Percentiles rank a stretch among this genome's conserved stretches.
Evolutionary conservation across 2,797 vertebrate species (phyloP).

Genomic region (Acanthis flammea): DNA sequence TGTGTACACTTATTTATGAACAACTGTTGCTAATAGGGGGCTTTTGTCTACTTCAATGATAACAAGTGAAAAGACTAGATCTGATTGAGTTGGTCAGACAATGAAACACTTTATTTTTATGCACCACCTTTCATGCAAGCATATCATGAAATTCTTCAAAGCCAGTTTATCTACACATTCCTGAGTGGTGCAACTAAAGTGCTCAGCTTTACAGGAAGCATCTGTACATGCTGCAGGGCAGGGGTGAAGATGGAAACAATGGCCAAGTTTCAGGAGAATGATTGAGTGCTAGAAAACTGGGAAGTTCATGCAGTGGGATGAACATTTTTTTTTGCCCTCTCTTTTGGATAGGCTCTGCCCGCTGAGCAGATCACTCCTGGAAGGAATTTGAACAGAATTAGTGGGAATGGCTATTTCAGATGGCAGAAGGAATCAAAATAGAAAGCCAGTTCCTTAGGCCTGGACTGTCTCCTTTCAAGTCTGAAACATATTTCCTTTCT

Average conservation of each 20-base stretch:
- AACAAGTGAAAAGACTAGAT: not conserved
- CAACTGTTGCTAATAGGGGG: not conserved
- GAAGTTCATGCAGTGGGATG: slow-evolving; percentile 45
- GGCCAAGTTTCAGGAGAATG: slow-evolving; percentile 65
- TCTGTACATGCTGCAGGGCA: slow-evolving; percentile 72
- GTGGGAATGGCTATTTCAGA: slow-evolving; percentile 56
- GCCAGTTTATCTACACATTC: slow-evolving; percentile 45
- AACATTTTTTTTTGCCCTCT: slow-evolving; percentile 10
- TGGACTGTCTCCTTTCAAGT: slow-evolving; percentile 30
- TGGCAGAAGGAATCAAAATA: slow-evolving; percentile 50
- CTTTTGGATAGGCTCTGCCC: not conserved
- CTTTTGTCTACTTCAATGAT: not conserved
- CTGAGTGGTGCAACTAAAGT: not conserved
- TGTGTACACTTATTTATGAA: not conserved
- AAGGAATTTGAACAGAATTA: slow-evolving; percentile 47
- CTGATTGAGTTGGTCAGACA: not conserved
- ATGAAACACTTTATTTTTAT: not conserved
- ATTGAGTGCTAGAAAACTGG: slow-evolving; percentile 69
- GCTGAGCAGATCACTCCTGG: not conserved
- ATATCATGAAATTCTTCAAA: slow-evolving; percentile 18
- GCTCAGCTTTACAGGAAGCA: slow-evolving; percentile 74
- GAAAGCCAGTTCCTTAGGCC: slow-evolving; percentile 27
- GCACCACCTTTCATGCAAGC: not conserved
- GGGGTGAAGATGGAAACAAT: slow-evolving; percentile 71
- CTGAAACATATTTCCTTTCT: slow-evolving; percentile 50